Evolutionary conservation across 1,140 invertebrate genomes (phyloP).

Genomic region (Drosophila miranda): DNA sequence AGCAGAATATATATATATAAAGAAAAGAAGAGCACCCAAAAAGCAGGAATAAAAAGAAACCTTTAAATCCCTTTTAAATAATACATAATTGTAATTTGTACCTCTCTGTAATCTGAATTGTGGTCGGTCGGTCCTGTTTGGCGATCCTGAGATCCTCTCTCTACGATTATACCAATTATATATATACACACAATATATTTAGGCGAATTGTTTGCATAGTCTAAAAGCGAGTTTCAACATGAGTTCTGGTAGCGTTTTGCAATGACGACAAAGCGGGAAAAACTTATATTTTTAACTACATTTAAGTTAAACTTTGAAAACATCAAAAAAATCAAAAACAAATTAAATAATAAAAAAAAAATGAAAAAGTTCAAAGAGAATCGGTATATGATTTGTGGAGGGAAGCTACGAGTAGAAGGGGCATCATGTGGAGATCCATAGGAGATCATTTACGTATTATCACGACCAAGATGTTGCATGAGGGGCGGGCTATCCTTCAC

Average conservation of each 20-base stretch:
- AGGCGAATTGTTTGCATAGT: conserved; percentile 63
- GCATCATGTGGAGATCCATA: no score
- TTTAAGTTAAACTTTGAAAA: conserved; percentile 48
- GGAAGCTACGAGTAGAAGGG: background rate
- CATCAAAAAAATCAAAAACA: conserved; percentile 21
- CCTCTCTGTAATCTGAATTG: conserved; percentile 14
- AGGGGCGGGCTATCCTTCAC: no score
- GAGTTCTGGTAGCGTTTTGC: conserved; percentile 50
- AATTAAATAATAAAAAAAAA: conserved; percentile 50
- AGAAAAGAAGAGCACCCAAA: conserved; percentile 5
- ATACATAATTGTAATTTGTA: background rate
- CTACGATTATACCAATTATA: conserved; percentile 51
- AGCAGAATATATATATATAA: conserved; percentile 17
- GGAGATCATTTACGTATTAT: no score
- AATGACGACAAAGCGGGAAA: conserved; percentile 34
- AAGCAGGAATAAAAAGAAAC: conserved; percentile 33
- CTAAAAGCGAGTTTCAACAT: conserved; percentile 55
- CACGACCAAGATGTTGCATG: no score
- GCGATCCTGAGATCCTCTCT: conserved; percentile 42
- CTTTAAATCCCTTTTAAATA: conserved; percentile 35
- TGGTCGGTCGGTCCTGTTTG: conserved; percentile 25
- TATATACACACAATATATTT: conserved; percentile 47
- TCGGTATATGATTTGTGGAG: background rate
- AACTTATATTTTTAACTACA: conserved; percentile 61
- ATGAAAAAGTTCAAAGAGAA: conserved; percentile 9